Evolutionary conservation across 2,113 vertebrate genomes (phyloP).

Genomic region (Podiceps cristatus): DNA sequence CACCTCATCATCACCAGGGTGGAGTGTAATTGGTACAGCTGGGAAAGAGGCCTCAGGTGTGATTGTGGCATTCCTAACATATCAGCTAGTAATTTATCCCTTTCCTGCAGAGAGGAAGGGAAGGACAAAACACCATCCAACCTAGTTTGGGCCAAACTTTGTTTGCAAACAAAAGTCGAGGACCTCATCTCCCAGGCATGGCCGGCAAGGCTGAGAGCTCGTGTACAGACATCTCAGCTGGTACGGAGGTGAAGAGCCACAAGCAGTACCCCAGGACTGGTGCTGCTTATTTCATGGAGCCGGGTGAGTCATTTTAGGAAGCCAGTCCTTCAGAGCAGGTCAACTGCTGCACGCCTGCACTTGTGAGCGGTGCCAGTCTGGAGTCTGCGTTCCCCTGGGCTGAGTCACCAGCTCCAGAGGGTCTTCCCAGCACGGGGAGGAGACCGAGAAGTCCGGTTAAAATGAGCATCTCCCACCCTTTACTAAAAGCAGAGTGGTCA

Average conservation of each 20-base stretch:
- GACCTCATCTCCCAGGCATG: background rate
- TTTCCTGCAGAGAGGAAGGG: background rate
- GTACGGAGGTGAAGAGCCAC: background rate
- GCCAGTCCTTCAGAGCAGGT: background rate
- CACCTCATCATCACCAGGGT: background rate
- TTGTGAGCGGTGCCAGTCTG: background rate
- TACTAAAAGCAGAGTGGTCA: background rate
- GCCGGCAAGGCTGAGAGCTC: background rate
- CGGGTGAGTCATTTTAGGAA: background rate
- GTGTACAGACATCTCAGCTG: fast-evolving
- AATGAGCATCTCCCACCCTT: background rate
- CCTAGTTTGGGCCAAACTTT: background rate
- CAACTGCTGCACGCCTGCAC: background rate
- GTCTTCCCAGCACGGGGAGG: background rate
- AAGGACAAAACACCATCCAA: background rate
- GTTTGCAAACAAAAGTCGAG: fast-evolving
- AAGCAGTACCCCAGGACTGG: background rate
- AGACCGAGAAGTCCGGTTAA: background rate
- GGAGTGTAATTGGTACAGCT: slow-evolving; percentile 47
- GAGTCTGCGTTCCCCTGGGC: background rate
- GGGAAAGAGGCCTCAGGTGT: background rate
- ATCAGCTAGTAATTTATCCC: background rate
- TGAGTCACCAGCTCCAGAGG: background rate
- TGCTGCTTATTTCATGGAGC: background rate
- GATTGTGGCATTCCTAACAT: background rate